phyloP scores from a whole-genome alignment of 2,888 invertebrate genomes.

The Pocota personata region DNA sequence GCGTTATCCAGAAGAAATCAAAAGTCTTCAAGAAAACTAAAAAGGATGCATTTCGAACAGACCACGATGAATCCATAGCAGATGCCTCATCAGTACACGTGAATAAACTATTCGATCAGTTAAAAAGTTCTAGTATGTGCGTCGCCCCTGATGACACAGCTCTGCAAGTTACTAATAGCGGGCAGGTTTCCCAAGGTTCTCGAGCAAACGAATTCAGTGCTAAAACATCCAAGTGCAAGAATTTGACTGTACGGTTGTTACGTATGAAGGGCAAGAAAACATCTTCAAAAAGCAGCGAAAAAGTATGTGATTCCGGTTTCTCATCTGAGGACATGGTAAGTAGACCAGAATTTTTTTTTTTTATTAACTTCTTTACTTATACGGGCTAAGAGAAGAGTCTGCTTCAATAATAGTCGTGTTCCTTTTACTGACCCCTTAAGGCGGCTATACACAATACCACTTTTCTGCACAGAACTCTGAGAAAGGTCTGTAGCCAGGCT shows the following conservation, averaged over 20 bases:
- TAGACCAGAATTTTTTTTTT: neutral
- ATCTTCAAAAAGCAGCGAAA: neutral
- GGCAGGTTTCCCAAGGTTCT: conserved; percentile 35
- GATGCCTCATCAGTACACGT: conserved; percentile 43
- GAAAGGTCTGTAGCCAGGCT: too few species aligned
- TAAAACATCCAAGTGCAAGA: conserved; percentile 9
- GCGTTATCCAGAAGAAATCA: neutral
- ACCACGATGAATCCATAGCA: conserved; percentile 51
- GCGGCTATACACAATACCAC: too few species aligned
- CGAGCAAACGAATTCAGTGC: neutral
- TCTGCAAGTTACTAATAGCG: conserved; percentile 2
- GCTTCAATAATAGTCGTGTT: too few species aligned
- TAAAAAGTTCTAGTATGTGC: conserved; percentile 39
- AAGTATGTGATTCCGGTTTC: conserved; percentile 54
- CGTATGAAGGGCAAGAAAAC: neutral
- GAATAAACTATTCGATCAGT: conserved; percentile 52
- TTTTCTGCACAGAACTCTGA: too few species aligned
- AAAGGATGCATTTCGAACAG: conserved; percentile 19
- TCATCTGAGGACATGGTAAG: conserved; percentile 59
- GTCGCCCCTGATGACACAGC: neutral
- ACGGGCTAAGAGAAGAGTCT: neutral
- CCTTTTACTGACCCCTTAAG: too few species aligned
- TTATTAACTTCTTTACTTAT: neutral
- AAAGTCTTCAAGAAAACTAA: neutral
- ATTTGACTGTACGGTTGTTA: neutral